Evolutionary conservation across 2,888 invertebrate genomes (phyloP).

Genomic region (Itoplectis maculator): DNA sequence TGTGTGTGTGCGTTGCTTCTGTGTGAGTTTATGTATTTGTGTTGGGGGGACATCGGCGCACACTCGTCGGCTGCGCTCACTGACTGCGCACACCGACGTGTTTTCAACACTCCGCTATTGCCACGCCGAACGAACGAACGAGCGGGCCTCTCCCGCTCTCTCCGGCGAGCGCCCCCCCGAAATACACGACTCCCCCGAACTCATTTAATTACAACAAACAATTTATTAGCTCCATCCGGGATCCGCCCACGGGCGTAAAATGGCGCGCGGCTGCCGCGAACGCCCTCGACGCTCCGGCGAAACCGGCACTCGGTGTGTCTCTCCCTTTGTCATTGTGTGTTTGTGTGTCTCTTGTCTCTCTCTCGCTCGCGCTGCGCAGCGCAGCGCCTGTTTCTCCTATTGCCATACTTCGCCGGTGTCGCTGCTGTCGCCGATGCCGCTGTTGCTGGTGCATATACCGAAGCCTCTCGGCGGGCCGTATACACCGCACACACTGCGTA

Average conservation of each 20-base stretch:
- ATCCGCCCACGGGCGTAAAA: conserved; percentile 79
- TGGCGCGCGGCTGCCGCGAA: conserved; percentile 73
- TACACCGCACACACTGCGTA: conserved; percentile 8
- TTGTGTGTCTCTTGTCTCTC: conserved; percentile 15
- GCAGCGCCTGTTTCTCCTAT: conserved; percentile 46
- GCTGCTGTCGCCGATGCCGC: conserved; percentile 2
- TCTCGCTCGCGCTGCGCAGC: conserved; percentile 24
- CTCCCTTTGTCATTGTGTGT: conserved; percentile 12
- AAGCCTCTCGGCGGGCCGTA: neutral
- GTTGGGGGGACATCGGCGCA: too few species aligned
- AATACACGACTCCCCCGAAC: conserved; percentile 83
- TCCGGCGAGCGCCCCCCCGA: conserved; percentile 72
- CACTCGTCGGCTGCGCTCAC: conserved; percentile 25
- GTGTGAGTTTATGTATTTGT: too few species aligned
- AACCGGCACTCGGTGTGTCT: conserved; percentile 43
- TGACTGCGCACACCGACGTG: conserved; percentile 18
- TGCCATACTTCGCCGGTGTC: conserved; percentile 10
- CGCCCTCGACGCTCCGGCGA: conserved; percentile 56
- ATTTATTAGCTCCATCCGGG: conserved; percentile 84
- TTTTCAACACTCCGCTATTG: conserved; percentile 61
- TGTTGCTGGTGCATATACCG: conserved; percentile 11
- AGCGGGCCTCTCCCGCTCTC: neutral
- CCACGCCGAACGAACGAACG: conserved; percentile 62
- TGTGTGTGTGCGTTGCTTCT: too few species aligned
- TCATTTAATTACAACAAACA: conserved; percentile 85